Evolutionary conservation across 2,113 vertebrate species (phyloP).

Genomic region (Hassar affinis): DNA sequence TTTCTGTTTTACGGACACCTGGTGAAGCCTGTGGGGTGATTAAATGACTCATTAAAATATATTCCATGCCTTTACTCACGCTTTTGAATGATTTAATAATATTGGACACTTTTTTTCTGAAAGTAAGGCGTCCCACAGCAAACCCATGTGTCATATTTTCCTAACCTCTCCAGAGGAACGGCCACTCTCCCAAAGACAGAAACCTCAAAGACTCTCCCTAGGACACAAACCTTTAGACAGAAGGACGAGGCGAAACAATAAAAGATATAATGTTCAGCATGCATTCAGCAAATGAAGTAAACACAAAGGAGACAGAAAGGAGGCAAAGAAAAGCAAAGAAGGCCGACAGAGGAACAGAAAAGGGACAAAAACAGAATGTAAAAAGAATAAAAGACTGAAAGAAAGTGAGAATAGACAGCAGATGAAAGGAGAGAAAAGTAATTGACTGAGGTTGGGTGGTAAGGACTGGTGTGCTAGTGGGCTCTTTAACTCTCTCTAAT

Average conservation of each 20-base stretch:
- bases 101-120: not conserved
- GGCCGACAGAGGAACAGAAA: constrained; percentile 30
- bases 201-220: not conserved
- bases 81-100: not conserved
- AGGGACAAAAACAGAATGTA: constrained; percentile 36
- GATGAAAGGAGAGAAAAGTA: constrained; percentile 57
- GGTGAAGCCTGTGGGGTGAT: not conserved
- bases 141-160: constrained; percentile 70
- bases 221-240: constrained; percentile 16
- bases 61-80: not conserved
- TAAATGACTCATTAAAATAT: not conserved
- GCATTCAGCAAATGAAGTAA: constrained; percentile 22
- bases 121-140: not conserved
- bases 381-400: constrained; percentile 51
- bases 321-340: constrained; percentile 5
- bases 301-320: constrained; percentile 17
- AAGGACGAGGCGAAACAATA: constrained; percentile 10
- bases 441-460: constrained; percentile 59
- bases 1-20: not conserved
- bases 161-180: constrained; percentile 49
- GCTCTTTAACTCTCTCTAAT: constrained; percentile 80
- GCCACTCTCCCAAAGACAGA: not conserved
- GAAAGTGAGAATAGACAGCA: constrained; percentile 54
- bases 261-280: constrained; percentile 37
- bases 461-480: constrained; percentile 58